A percentile compares a stretch with the other conserved stretches of the same genome.
These are phyloP conservation scores for Clanis bilineata DNA, from an alignment of 2,888 invertebrate genomes.

Conservation along the genomic window DNA sequence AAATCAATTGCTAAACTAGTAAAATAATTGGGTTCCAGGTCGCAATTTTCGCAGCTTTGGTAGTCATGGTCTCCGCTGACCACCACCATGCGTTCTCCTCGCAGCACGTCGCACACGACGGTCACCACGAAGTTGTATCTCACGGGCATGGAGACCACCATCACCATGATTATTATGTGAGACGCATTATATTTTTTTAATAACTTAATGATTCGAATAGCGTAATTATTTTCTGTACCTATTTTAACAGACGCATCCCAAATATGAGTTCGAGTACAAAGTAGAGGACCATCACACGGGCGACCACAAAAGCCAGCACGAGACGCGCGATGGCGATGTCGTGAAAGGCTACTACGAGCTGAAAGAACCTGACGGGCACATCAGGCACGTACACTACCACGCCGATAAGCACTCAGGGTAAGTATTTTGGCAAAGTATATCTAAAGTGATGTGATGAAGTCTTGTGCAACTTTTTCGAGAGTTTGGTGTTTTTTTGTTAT, in stretches of 20 bases:
- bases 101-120: slow-evolving; percentile 41
- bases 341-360: slow-evolving; percentile 65
- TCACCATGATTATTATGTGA: slow-evolving; percentile 30
- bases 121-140: slow-evolving; percentile 41
- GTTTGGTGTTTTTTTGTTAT: no score
- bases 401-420: slow-evolving; percentile 75
- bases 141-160: slow-evolving; percentile 34
- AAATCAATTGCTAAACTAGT: background rate
- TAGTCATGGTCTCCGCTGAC: background rate
- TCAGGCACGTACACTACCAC: slow-evolving; percentile 77
- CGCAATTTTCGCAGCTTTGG: background rate
- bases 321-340: slow-evolving; percentile 68
- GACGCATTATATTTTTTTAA: background rate
- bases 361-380: slow-evolving; percentile 77
- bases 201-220: no score
- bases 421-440: slow-evolving; percentile 18
- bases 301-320: slow-evolving; percentile 75
- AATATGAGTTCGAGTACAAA: slow-evolving; percentile 60
- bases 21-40: background rate
- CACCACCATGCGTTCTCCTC: slow-evolving; percentile 40
- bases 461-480: no score
- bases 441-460: no score
- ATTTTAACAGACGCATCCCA: slow-evolving; percentile 60
- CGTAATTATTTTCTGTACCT: background rate
- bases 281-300: slow-evolving; percentile 73